phyloP scores from a whole-genome alignment of 2,797 vertebrate genomes.

The Xiphophorus birchmanni region DNA sequence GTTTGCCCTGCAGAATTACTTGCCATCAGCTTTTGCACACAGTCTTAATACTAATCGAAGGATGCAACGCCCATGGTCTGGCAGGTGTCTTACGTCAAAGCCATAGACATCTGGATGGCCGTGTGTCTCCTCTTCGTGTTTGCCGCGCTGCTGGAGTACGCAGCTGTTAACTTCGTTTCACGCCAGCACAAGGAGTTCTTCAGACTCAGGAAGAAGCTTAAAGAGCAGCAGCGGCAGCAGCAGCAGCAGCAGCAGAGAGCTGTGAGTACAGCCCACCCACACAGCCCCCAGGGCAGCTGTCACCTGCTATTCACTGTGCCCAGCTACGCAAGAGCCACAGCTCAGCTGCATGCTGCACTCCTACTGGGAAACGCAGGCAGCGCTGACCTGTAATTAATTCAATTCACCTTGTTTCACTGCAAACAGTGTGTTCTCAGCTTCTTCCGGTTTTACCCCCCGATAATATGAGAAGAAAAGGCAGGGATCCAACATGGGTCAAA shows the following conservation, averaged over 20 bases:
- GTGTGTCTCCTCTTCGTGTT: slow-evolving; percentile 96
- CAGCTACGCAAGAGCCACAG: slow-evolving; percentile 48
- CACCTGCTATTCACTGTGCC: slow-evolving; percentile 65
- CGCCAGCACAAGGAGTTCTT: slow-evolving; percentile 96
- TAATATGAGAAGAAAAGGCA: slow-evolving; percentile 10
- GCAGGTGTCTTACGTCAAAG: slow-evolving; percentile 96
- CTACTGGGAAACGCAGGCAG: slow-evolving; percentile 30
- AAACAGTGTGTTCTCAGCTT: slow-evolving; percentile 34
- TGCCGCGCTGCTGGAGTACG: slow-evolving; percentile 91
- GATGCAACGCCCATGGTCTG: slow-evolving; percentile 1
- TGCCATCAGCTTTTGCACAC: background rate
- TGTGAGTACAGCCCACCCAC: slow-evolving; percentile 81
- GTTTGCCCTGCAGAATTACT: background rate
- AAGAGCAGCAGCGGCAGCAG: slow-evolving; percentile 74
- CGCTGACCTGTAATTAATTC: slow-evolving; percentile 75
- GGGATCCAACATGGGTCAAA: slow-evolving; percentile 19
- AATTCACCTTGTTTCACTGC: slow-evolving; percentile 51
- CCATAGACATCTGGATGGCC: slow-evolving; percentile 98
- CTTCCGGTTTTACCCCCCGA: slow-evolving; percentile 13
- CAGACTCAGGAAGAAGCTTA: slow-evolving; percentile 85
- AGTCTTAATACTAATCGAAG: background rate
- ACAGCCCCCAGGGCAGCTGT: slow-evolving; percentile 64
- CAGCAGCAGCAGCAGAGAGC: slow-evolving; percentile 76
- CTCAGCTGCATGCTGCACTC: slow-evolving; percentile 59
- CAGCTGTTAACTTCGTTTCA: slow-evolving; percentile 94